These are phyloP conservation scores for Abramis brama DNA, from an alignment of 2,113 vertebrate genomes.

Conservation along the genomic window DNA sequence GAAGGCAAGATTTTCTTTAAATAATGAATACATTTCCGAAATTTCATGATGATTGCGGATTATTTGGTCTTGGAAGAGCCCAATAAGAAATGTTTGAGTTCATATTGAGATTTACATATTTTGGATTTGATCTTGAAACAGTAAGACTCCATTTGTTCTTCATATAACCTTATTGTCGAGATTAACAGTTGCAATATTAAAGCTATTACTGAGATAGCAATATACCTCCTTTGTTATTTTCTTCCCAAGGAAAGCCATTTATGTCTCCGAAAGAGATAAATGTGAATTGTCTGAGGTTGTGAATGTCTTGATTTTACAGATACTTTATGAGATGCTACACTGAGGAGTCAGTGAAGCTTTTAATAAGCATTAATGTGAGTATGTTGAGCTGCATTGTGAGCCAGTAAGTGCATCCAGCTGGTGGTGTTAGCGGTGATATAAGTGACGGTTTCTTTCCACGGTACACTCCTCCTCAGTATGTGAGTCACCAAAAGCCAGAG, in stretches of 20 bases:
- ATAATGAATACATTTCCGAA: background rate
- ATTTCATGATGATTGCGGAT: background rate
- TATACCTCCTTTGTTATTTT: background rate
- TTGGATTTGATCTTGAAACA: background rate
- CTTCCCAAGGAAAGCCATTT: background rate
- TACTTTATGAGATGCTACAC: background rate
- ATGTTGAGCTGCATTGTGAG: constrained; percentile 49
- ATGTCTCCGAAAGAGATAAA: background rate
- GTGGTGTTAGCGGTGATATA: constrained; percentile 62
- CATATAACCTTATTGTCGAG: background rate
- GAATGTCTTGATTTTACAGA: constrained; percentile 1
- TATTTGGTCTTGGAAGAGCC: background rate
- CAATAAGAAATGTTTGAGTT: background rate
- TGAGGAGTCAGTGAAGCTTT: constrained; percentile 8
- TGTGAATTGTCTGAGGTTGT: background rate
- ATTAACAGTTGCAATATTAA: background rate
- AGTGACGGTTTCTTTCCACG: constrained; percentile 37
- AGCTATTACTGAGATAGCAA: background rate
- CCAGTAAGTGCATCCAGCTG: constrained; percentile 57
- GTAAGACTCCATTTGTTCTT: background rate
- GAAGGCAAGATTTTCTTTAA: background rate
- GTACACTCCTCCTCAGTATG: constrained; percentile 44
- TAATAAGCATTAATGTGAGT: constrained; percentile 16
- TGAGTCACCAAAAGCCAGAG: constrained; percentile 64
- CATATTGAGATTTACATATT: too few relatives aligned